Evolutionary conservation across 2,113 vertebrate genomes (phyloP).

Genomic region (Prolemur simus): DNA sequence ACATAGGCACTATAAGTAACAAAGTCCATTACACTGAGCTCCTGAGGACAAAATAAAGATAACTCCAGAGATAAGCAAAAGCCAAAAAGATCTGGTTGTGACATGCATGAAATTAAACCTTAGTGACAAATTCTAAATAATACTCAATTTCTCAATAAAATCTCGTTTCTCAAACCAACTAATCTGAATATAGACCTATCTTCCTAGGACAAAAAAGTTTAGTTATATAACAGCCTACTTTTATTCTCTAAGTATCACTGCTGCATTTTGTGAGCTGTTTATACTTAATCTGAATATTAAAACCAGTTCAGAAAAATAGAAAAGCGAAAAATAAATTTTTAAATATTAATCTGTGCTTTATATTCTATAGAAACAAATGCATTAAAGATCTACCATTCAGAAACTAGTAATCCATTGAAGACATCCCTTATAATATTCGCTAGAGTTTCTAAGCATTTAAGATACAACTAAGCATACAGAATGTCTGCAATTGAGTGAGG

Average conservation of each 20-base stretch:
- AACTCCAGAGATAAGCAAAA: neutral
- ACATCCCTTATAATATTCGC: neutral
- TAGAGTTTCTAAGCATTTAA: neutral
- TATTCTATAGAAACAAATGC: neutral
- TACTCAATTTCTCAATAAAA: slow-evolving; percentile 5
- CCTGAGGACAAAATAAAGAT: neutral
- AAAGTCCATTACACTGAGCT: neutral
- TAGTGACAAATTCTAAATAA: neutral
- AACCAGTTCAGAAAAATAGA: neutral
- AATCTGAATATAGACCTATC: neutral
- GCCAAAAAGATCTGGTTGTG: neutral
- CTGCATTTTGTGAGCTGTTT: neutral
- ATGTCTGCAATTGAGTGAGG: neutral
- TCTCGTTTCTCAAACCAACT: neutral
- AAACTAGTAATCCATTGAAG: neutral
- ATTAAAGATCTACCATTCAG: neutral
- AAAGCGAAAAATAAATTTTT: neutral
- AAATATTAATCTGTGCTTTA: neutral
- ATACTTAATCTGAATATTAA: slow-evolving; percentile 25
- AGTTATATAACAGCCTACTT: neutral
- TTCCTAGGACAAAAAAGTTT: neutral
- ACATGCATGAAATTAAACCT: neutral
- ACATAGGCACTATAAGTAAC: neutral
- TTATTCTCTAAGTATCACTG: neutral
- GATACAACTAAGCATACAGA: neutral